Evolutionary conservation across 2,888 invertebrate species (phyloP).

Genomic region (Rhopalosiphum nymphaeae): DNA sequence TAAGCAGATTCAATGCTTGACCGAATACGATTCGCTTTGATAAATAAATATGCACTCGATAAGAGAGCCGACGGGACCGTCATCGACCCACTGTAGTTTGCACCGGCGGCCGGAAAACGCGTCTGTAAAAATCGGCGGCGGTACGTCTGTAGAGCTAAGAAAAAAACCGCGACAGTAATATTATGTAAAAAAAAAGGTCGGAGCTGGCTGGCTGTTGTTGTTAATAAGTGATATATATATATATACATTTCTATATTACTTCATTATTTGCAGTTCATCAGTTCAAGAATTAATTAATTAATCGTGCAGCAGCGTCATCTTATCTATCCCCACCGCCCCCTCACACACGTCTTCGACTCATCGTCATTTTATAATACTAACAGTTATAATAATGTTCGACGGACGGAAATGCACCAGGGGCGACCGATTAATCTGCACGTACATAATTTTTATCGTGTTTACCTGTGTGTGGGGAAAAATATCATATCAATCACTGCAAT

Average conservation of each 20-base stretch:
- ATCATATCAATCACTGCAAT: background rate
- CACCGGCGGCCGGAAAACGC: slow-evolving; percentile 23
- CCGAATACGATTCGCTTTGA: slow-evolving; percentile 5
- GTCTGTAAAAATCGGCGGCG: slow-evolving; percentile 38
- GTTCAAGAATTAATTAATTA: slow-evolving; percentile 32
- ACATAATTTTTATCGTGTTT: background rate
- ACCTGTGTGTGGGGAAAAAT: background rate
- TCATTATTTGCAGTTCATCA: slow-evolving; percentile 6
- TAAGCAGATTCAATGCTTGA: background rate
- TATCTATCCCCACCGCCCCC: background rate
- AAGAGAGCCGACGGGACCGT: background rate
- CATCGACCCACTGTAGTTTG: slow-evolving; percentile 49
- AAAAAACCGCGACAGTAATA: background rate
- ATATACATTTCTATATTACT: background rate
- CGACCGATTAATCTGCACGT: background rate
- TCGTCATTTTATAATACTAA: background rate
- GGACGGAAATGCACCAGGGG: background rate
- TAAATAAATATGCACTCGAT: background rate
- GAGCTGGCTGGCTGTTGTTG: background rate
- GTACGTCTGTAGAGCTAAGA: background rate
- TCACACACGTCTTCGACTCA: background rate
- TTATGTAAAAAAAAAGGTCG: background rate
- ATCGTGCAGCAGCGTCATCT: background rate
- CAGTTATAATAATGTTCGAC: background rate
- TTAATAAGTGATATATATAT: background rate